phyloP scores from a whole-genome alignment of 2,797 vertebrate genomes.

The Cirrhinus molitorella region DNA sequence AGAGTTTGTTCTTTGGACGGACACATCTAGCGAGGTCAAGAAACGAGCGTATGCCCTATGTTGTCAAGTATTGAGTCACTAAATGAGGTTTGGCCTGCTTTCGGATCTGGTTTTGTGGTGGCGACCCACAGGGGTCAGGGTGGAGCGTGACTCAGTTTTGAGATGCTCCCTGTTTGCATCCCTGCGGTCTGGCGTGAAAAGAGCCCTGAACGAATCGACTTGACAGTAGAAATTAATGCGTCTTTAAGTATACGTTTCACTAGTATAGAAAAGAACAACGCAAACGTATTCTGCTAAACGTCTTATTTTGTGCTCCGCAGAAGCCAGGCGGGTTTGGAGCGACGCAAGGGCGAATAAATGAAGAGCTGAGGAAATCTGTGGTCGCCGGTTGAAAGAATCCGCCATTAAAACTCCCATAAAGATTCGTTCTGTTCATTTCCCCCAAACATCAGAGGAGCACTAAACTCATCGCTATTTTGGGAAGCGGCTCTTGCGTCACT shows the following conservation, averaged over 20 bases:
- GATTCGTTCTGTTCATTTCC: constrained; percentile 45
- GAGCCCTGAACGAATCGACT: constrained; percentile 51
- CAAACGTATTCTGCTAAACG: not conserved
- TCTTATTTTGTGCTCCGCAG: not conserved
- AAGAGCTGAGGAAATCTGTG: constrained; percentile 54
- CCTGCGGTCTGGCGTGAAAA: constrained; percentile 59
- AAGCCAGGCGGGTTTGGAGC: not conserved
- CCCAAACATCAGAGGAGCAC: constrained; percentile 43
- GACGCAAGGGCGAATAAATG: not conserved
- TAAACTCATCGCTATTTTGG: constrained; percentile 46
- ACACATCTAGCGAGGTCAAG: not conserved
- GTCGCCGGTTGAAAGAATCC: constrained; percentile 37
- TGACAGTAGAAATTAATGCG: not conserved
- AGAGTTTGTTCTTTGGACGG: constrained; percentile 2
- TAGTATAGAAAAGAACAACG: not conserved
- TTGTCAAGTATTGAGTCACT: constrained; percentile 56
- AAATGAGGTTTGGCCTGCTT: constrained; percentile 60
- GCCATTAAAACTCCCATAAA: constrained; percentile 51
- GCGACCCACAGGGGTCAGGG: constrained; percentile 66
- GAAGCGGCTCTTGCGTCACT: constrained; percentile 44
- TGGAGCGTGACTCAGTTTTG: constrained; percentile 63
- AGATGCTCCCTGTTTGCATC: constrained; percentile 66
- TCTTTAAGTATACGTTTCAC: constrained; percentile 10
- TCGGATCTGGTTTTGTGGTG: constrained; percentile 63
- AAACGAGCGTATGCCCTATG: not conserved